phyloP scores from a whole-genome alignment of 2,113 vertebrate genomes.

The Xenotilapia caudafasciata region DNA sequence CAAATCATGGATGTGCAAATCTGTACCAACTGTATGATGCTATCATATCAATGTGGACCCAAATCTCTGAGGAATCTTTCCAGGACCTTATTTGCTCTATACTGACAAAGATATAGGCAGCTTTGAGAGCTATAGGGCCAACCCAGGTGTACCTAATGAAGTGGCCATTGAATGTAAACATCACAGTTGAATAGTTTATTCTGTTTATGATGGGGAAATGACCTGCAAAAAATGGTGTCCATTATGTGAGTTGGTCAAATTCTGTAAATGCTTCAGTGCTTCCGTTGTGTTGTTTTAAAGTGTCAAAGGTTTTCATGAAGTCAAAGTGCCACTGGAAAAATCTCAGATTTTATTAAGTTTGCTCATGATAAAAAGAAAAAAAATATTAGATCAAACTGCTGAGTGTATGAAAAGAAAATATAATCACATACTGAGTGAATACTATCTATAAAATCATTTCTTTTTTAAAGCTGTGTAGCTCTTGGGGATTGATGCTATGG shows the following conservation, averaged over 20 bases:
- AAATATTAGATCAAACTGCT: not conserved
- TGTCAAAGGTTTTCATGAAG: not conserved
- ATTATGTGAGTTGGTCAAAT: not conserved
- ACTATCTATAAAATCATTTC: not conserved
- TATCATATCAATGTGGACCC: not conserved
- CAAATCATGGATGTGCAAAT: not conserved
- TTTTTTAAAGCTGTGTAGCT: not conserved
- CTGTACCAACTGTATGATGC: not conserved
- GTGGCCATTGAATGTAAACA: not conserved
- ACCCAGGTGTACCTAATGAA: not conserved
- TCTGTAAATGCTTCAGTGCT: not conserved
- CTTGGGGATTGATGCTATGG: not conserved
- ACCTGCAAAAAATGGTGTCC: not conserved
- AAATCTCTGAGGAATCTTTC: not conserved
- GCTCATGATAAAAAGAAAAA: not conserved
- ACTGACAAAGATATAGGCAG: fast-evolving
- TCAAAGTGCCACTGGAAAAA: not conserved
- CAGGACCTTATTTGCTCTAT: not conserved
- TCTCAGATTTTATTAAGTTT: not conserved
- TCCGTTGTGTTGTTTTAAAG: not conserved
- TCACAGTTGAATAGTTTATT: not conserved
- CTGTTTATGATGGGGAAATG: not conserved
- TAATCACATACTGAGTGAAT: not conserved
- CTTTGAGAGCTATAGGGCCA: not conserved
- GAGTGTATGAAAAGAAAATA: not conserved